Evolutionary conservation across 1,140 invertebrate species (phyloP).

Genomic region (Uloborus diversus): DNA sequence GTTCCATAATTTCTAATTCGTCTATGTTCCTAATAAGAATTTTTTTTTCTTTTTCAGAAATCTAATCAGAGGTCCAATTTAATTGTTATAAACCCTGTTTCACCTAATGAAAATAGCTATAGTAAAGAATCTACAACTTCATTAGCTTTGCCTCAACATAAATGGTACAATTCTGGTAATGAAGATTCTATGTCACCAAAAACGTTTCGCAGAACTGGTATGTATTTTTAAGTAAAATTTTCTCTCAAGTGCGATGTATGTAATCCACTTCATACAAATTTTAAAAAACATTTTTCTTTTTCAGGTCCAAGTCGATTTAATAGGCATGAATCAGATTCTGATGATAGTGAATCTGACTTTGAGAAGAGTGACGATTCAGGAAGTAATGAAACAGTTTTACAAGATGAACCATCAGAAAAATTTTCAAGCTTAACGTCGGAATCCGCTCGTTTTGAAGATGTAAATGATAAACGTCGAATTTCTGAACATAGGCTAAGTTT

Average conservation of each 20-base stretch:
- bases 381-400: conserved; percentile 39
- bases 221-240: no score
- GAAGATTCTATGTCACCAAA: conserved; percentile 44
- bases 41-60: no score
- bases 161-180: conserved; percentile 29
- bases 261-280: not conserved
- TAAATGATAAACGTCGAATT: not conserved
- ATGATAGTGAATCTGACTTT: not conserved
- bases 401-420: conserved; percentile 28
- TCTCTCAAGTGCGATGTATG: not conserved
- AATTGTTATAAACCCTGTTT: conserved; percentile 37
- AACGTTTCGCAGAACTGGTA: conserved; percentile 9
- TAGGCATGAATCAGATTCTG: conserved; percentile 22
- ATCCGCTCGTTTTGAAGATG: not conserved
- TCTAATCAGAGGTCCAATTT: conserved; percentile 41
- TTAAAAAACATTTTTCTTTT: not conserved
- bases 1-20: no score
- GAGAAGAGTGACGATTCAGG: conserved; percentile 20
- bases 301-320: conserved; percentile 30
- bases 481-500: conserved; percentile 21
- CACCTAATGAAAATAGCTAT: not conserved
- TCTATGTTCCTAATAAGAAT: no score
- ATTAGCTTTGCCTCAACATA: conserved; percentile 28
- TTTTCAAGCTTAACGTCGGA: not conserved
- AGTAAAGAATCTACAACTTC: not conserved